Evolutionary conservation across 2,113 vertebrate genomes (phyloP).

Genomic region (Ctenomys sociabilis): DNA sequence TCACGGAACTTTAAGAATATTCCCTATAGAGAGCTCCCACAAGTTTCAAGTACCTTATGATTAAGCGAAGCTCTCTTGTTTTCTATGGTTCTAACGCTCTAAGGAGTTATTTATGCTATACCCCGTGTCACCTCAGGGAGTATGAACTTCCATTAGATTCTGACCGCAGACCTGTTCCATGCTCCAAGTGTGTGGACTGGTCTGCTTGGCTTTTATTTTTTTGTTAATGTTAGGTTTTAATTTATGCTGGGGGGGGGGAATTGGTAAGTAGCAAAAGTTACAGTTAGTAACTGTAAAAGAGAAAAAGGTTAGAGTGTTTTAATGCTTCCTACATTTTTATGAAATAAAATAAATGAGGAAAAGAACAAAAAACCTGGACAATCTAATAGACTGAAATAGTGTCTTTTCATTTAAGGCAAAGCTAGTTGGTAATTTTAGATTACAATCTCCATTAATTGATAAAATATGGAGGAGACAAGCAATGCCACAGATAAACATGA

Average conservation of each 20-base stretch:
- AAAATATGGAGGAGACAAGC: background rate
- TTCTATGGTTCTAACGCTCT: background rate
- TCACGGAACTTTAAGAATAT: background rate
- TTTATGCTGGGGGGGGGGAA: background rate
- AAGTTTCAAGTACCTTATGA: background rate
- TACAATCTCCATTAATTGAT: background rate
- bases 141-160: background rate
- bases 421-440: background rate
- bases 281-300: background rate
- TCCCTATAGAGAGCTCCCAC: background rate
- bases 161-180: background rate
- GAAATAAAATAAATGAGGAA: background rate
- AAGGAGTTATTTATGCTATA: background rate
- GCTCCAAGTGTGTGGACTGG: accelerated
- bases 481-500: background rate
- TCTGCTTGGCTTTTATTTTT: background rate
- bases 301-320: background rate
- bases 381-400: background rate
- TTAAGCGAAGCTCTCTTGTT: background rate
- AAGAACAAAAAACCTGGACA: background rate
- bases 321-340: background rate
- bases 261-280: background rate
- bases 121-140: background rate
- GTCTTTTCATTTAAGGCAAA: background rate
- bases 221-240: background rate